Conservation (phyloP, 2,888 invertebrate genomes). For the Platypus cylindrus region DNA sequence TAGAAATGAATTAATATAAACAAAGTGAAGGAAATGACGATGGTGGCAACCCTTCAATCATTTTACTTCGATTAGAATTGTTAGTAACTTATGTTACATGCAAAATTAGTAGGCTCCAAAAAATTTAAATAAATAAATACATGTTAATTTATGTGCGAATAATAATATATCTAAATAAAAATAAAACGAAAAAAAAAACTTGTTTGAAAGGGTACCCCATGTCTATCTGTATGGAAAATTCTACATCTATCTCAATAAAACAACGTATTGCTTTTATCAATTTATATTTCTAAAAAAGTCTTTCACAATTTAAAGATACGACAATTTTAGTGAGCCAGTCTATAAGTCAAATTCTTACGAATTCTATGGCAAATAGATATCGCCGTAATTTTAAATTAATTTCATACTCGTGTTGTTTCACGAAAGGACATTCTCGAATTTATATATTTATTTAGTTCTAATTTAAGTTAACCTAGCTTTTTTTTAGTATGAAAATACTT, state of each 20-base stretch:
- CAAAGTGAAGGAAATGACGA: no score
- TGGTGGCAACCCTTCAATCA: constrained; percentile 14
- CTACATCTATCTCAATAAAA: constrained; percentile 19
- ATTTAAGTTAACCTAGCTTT: background rate
- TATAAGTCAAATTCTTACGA: constrained; percentile 20
- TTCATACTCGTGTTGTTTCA: constrained; percentile 7
- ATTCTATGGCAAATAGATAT: constrained; percentile 13
- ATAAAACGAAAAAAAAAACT: constrained; percentile 14
- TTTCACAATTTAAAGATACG: constrained; percentile 34
- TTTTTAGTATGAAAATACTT: no score
- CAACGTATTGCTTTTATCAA: constrained; percentile 25
- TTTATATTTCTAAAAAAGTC: constrained; percentile 36
- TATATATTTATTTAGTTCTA: background rate
- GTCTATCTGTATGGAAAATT: constrained; percentile 22
- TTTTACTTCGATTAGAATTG: no score
- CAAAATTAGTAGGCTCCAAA: no score
- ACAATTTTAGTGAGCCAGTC: constrained; percentile 33
- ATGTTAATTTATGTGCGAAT: no score
- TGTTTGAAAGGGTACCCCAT: constrained; percentile 32
- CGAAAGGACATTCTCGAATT: constrained; percentile 10
- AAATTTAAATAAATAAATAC: background rate
- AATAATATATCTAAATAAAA: constrained; percentile 3
- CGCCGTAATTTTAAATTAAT: constrained; percentile 10
- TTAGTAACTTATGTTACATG: no score
- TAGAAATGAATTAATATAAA: no score